Percentiles rank a stretch among this genome's conserved stretches.
These are phyloP conservation scores for Pseudobourletiella spinata DNA, from an alignment of 1,140 invertebrate genomes.

Conservation along the genomic window DNA sequence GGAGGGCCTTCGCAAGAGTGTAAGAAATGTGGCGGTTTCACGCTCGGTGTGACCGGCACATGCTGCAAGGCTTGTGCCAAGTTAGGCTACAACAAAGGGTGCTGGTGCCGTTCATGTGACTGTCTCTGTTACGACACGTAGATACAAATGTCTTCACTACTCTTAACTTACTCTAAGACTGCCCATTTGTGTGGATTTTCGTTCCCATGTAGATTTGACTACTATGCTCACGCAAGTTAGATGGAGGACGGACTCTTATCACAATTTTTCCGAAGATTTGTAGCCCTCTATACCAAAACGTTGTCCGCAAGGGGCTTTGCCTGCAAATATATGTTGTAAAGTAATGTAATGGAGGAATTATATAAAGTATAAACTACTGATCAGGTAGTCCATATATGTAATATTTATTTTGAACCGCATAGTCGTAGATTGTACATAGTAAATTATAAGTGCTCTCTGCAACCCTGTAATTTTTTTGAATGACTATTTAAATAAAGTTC, in stretches of 20 bases:
- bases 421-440: no score
- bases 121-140: background rate
- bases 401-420: no score
- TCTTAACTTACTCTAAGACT: background rate
- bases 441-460: no score
- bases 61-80: background rate
- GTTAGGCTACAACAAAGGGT: conserved; percentile 2
- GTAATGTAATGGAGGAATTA: no score
- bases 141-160: background rate
- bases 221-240: no score
- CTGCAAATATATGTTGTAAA: no score
- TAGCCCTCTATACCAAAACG: background rate
- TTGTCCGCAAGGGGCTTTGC: background rate
- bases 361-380: no score
- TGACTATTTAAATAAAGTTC: no score
- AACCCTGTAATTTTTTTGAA: no score
- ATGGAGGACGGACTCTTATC: no score
- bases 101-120: background rate
- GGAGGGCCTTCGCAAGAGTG: background rate
- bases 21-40: background rate
- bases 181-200: background rate
- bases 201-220: no score
- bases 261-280: background rate
- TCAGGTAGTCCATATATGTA: no score
- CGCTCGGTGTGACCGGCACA: background rate